phyloP scores from a whole-genome alignment of 2,113 vertebrate genomes.

The Petrocephalus zakoni region DNA sequence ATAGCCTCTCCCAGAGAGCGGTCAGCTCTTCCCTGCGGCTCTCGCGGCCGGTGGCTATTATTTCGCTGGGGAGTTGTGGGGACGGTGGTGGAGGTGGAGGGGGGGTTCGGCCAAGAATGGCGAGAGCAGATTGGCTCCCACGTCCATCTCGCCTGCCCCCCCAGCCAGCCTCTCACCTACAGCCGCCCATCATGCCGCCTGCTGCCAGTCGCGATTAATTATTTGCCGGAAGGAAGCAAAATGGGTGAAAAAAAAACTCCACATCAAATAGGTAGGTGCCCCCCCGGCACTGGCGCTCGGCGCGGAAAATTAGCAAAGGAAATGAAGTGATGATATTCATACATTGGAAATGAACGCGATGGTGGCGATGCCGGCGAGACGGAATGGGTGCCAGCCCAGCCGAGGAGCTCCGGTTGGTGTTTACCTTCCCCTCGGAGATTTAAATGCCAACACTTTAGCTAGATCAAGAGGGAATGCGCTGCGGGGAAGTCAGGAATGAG shows the following conservation, averaged over 20 bases:
- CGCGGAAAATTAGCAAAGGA: slow-evolving; percentile 52
- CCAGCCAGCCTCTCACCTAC: slow-evolving; percentile 34
- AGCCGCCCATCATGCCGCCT: slow-evolving; percentile 51
- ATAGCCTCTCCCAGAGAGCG: not conserved
- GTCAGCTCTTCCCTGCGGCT: not conserved
- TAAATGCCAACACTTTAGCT: not conserved
- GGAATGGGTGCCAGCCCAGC: not conserved
- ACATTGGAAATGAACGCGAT: slow-evolving; percentile 62
- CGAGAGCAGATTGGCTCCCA: not conserved
- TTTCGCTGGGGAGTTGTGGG: not conserved
- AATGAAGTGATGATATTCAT: slow-evolving; percentile 71
- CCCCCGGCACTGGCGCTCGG: slow-evolving; percentile 50
- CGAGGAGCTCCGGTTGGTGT: not conserved
- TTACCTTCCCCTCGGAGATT: not conserved
- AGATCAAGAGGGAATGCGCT: not conserved
- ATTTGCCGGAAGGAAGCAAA: slow-evolving; percentile 52
- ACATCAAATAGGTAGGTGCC: slow-evolving; percentile 58
- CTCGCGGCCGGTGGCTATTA: not conserved
- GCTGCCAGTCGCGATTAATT: slow-evolving; percentile 36
- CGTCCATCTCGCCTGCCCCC: not conserved
- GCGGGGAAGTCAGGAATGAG: not conserved
- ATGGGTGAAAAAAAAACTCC: slow-evolving; percentile 50
- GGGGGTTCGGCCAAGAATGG: not conserved
- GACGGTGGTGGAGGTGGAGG: not conserved
- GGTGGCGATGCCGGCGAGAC: not conserved